Evolutionary conservation across 2,888 invertebrate species (phyloP).

Genomic region (Graphium colonna): DNA sequence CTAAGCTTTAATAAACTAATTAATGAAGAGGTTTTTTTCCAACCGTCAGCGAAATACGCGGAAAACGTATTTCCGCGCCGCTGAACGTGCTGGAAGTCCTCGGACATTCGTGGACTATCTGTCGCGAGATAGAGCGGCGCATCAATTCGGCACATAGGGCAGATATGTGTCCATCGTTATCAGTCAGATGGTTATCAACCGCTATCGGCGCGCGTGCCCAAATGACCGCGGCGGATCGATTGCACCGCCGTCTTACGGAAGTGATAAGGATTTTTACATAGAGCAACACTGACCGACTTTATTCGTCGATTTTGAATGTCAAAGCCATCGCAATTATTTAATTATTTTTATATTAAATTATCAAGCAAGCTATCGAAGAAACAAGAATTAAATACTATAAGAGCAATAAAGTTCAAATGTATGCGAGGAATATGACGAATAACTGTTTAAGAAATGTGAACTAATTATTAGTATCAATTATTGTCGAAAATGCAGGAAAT

Average conservation of each 20-base stretch:
- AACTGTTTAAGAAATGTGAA: not conserved
- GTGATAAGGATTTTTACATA: slow-evolving; percentile 45
- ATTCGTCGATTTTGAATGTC: slow-evolving; percentile 3
- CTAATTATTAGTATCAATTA: not conserved
- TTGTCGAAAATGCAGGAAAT: not conserved
- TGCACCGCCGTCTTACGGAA: slow-evolving; percentile 39
- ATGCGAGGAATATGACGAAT: not conserved
- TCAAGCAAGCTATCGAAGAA: no score
- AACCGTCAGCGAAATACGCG: not conserved
- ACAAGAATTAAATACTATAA: not conserved
- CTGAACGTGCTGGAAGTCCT: slow-evolving; percentile 25
- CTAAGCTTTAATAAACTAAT: no score
- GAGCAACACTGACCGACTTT: slow-evolving; percentile 53
- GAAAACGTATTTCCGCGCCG: slow-evolving; percentile 16
- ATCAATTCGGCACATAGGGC: slow-evolving; percentile 26
- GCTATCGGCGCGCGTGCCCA: slow-evolving; percentile 59
- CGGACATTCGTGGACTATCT: slow-evolving; percentile 32
- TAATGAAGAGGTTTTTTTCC: no score
- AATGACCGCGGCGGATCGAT: slow-evolving; percentile 44
- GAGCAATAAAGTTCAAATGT: not conserved
- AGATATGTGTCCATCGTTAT: slow-evolving; percentile 37
- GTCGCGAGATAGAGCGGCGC: slow-evolving; percentile 22
- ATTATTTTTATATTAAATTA: no score
- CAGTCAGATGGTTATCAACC: slow-evolving; percentile 57
- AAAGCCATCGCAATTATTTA: no score